These are phyloP conservation scores for Smutsia temminckii DNA, from an alignment of 2,797 vertebrate species.

Conservation along the genomic window DNA sequence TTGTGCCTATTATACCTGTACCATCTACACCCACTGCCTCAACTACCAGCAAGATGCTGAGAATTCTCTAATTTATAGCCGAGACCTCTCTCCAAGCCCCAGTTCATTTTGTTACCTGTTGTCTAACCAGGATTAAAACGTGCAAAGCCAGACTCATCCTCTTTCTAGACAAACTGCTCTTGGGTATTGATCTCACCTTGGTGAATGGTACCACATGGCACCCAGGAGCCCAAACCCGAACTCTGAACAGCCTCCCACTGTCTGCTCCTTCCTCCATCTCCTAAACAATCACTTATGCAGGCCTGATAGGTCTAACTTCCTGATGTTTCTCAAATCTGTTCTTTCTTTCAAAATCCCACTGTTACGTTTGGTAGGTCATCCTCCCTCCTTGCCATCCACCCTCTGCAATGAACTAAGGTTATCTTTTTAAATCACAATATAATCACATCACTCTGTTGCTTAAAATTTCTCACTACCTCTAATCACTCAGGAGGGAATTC, in stretches of 20 bases:
- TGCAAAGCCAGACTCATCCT: not conserved
- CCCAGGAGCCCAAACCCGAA: not conserved
- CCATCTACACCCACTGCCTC: not conserved
- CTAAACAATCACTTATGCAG: not conserved
- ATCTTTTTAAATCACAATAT: not conserved
- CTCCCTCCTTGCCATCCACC: not conserved
- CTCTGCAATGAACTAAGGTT: not conserved
- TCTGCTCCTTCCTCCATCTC: not conserved
- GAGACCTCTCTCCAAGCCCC: not conserved
- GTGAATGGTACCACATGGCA: no score
- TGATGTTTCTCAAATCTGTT: not conserved
- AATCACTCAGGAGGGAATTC: not conserved
- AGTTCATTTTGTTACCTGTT: not conserved
- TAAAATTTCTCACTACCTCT: not conserved
- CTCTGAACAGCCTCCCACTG: accelerated
- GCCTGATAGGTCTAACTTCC: not conserved
- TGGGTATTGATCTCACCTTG: not conserved
- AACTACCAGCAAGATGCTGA: not conserved
- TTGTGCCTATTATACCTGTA: no score
- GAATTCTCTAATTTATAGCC: not conserved
- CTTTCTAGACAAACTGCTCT: not conserved
- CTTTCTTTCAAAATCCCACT: not conserved
- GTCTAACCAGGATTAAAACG: not conserved
- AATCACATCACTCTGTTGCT: not conserved
- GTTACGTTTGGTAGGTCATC: not conserved